A percentile compares a stretch with the other conserved stretches of the same genome.
Conservation (phyloP, 1,140 invertebrate genomes). For the Trichonephila clavipes region DNA sequence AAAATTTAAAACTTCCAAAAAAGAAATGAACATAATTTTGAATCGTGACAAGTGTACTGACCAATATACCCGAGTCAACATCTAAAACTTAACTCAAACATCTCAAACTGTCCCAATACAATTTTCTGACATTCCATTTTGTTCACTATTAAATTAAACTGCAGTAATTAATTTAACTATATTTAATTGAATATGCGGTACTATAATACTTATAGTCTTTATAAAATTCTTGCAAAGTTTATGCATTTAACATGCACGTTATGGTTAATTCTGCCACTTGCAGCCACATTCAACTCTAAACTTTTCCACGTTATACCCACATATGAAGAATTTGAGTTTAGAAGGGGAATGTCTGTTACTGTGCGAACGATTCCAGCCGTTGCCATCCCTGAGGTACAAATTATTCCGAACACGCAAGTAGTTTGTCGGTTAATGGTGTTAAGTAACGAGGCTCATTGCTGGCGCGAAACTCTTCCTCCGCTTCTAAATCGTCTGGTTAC, state of each 20-base stretch:
- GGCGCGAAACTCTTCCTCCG: conserved; percentile 2
- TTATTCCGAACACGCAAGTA: conserved; percentile 43
- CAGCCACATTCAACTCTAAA: not conserved
- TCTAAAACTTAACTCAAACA: too few species aligned
- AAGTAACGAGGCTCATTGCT: conserved; percentile 38
- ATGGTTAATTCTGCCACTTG: not conserved
- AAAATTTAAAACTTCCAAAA: too few species aligned
- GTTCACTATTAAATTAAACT: too few species aligned
- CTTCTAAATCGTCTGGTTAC: conserved; percentile 30
- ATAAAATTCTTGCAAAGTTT: not conserved
- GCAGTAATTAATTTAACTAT: too few species aligned
- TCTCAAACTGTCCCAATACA: too few species aligned
- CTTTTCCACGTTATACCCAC: not conserved
- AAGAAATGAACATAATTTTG: too few species aligned
- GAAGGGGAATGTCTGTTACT: not conserved
- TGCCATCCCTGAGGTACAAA: conserved; percentile 26
- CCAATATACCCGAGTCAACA: too few species aligned
- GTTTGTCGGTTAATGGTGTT: conserved; percentile 46
- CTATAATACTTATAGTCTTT: too few species aligned
- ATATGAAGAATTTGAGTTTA: not conserved
- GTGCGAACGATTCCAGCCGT: conserved; percentile 56
- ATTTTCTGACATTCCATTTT: too few species aligned
- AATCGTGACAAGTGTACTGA: too few species aligned
- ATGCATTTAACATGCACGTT: not conserved
- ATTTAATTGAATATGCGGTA: too few species aligned